A percentile compares a stretch with the other conserved stretches of the same genome.
Conservation (phyloP, 2,797 vertebrate genomes). For the Labroides dimidiatus region DNA sequence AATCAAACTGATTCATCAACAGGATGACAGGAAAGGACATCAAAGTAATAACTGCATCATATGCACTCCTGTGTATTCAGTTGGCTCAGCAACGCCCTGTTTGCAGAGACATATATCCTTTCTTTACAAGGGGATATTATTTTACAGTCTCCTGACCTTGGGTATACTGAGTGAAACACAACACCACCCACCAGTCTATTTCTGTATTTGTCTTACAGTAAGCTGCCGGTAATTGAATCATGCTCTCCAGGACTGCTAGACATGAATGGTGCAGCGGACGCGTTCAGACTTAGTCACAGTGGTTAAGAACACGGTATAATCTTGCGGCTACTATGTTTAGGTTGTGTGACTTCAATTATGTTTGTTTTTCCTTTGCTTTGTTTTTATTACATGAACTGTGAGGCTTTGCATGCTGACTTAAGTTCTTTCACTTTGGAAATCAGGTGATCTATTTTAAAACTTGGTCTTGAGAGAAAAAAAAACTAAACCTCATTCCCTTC, state of each 20-base stretch:
- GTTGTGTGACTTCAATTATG: conserved; percentile 54
- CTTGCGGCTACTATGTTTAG: conserved; percentile 53
- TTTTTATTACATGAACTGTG: conserved; percentile 42
- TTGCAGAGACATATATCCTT: conserved; percentile 71
- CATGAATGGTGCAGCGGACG: conserved; percentile 63
- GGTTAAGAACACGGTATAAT: conserved; percentile 51
- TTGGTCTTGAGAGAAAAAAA: conserved; percentile 5
- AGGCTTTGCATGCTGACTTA: conserved; percentile 16
- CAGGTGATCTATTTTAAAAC: conserved; percentile 40
- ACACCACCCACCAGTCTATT: conserved; percentile 79
- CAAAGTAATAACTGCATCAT: conserved; percentile 44
- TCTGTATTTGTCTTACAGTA: conserved; percentile 83
- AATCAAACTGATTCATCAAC: conserved; percentile 5
- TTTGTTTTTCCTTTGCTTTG: conserved; percentile 48
- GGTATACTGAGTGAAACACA: conserved; percentile 80
- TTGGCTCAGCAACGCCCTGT: conserved; percentile 70
- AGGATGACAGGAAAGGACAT: conserved; percentile 27
- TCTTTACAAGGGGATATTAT: conserved; percentile 74
- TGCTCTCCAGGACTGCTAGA: conserved; percentile 69
- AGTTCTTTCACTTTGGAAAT: conserved; percentile 36
- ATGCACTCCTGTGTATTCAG: conserved; percentile 50
- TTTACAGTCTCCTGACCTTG: conserved; percentile 84
- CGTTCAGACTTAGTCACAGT: conserved; percentile 61
- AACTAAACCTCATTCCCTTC: conserved; percentile 21
- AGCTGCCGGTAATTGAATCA: conserved; percentile 82